Percentiles rank a stretch among this genome's conserved stretches.
These are phyloP conservation scores for Erinaceus europaeus DNA, from an alignment of 2,113 vertebrate species.

Conservation along the genomic window DNA sequence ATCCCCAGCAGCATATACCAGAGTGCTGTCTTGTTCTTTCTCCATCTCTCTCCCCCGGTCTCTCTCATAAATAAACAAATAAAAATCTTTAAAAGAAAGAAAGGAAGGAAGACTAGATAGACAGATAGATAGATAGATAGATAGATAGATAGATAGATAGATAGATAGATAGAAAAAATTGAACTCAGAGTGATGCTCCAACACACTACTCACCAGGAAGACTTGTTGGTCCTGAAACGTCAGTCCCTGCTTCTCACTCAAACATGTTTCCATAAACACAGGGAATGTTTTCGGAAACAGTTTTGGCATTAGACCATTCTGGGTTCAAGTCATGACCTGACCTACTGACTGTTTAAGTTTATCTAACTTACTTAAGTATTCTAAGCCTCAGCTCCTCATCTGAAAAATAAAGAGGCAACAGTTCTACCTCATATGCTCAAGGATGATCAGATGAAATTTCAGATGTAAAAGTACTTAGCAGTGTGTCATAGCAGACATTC, in stretches of 20 bases:
- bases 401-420: background rate
- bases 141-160: too few species aligned
- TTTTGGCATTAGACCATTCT: background rate
- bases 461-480: background rate
- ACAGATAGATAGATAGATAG: too few species aligned
- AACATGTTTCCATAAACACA: background rate
- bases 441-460: background rate
- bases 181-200: background rate
- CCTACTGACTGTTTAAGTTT: background rate
- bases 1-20: too few species aligned
- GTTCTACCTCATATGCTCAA: background rate
- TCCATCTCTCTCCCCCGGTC: too few species aligned
- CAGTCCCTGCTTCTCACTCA: background rate
- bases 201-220: background rate
- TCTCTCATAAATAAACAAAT: too few species aligned
- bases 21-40: too few species aligned
- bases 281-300: background rate
- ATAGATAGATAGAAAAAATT: too few species aligned
- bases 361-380: background rate
- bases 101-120: too few species aligned
- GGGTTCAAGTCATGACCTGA: background rate
- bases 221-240: background rate
- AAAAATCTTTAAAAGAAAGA: too few species aligned
- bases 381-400: background rate
- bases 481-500: background rate